Percentiles rank a stretch among this genome's conserved stretches.
phyloP scores from a whole-genome alignment of 2,797 vertebrate species.

The Eremophila alpestris region DNA sequence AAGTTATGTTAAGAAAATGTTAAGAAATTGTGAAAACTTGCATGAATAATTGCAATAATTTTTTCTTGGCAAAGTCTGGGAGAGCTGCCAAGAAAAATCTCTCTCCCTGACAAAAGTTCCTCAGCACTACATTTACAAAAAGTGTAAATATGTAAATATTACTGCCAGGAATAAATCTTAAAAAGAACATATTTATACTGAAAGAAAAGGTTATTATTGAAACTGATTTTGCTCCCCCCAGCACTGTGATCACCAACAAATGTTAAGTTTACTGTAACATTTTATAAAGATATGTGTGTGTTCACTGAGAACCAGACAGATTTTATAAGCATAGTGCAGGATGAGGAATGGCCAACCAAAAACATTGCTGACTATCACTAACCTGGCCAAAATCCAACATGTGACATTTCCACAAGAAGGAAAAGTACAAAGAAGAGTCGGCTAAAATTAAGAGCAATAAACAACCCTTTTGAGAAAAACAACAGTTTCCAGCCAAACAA shows the following conservation, averaged over 20 bases:
- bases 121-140: background rate
- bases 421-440: background rate
- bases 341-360: background rate
- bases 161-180: background rate
- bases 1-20: background rate
- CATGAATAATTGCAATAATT: background rate
- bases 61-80: conserved; percentile 28
- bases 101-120: background rate
- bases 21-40: conserved; percentile 17
- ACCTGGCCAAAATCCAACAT: background rate
- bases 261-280: background rate
- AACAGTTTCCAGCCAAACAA: background rate
- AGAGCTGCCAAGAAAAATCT: conserved; percentile 30
- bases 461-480: background rate
- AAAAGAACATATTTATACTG: background rate
- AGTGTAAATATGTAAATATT: conserved; percentile 44
- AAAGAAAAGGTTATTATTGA: background rate
- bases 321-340: background rate
- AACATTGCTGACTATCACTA: background rate
- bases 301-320: background rate
- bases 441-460: background rate
- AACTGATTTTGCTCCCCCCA: background rate
- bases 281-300: background rate
- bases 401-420: background rate
- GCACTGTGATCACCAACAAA: background rate